Evolutionary conservation across 2,797 vertebrate species (phyloP), one percentile per base, ranked within the genome.

Genomic region (Gila robusta): DNA sequence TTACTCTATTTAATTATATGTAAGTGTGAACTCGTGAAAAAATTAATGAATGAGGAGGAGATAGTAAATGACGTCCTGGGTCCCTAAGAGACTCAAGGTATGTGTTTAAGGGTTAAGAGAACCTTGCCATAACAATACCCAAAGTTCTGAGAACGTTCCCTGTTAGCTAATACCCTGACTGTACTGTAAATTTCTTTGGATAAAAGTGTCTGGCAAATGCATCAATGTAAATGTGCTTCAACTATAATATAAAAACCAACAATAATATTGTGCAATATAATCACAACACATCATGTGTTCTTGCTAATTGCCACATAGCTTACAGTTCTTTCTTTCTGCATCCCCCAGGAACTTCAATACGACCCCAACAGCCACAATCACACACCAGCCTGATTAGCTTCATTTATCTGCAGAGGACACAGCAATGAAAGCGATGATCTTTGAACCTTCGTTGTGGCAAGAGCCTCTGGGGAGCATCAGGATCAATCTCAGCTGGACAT

Each of bases 401-500:
- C 37, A 56, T 85, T 79, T 79, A 79, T 79, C 77, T 71, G 69
- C 32, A 12, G 28, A 39, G 41, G 67, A 73, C 52, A 19, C 83
- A 70, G 74, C 47, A 47, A 73, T 62, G 54, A 16, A 35, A 5
- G 37, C 16, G 1, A 44, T 85, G 77, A 73, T 73, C 77, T 85
- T 80, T 80, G 84, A 80, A 64, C 67, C 28, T 41, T 47, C 0
- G 10, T 80, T 62, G 66, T 49, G 41, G 41, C 41, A 64, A 78
- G 17, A 73, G 37, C 69, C 74, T 79, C 73, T 8, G 35, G 83
- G 74, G 83, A 84, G 35, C 77, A 73, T 85, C 77, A 39, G 84
- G 77, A 80, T 80, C 69, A 73, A 73, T 66, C 84, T 73, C 78
- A 49, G 84, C 69, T 49, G 78, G 76, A 85, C 77, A 52, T 41